Base-by-base conservation (phyloP, 2,888 invertebrate species). In the Oxyscelio sp. region DNA sequence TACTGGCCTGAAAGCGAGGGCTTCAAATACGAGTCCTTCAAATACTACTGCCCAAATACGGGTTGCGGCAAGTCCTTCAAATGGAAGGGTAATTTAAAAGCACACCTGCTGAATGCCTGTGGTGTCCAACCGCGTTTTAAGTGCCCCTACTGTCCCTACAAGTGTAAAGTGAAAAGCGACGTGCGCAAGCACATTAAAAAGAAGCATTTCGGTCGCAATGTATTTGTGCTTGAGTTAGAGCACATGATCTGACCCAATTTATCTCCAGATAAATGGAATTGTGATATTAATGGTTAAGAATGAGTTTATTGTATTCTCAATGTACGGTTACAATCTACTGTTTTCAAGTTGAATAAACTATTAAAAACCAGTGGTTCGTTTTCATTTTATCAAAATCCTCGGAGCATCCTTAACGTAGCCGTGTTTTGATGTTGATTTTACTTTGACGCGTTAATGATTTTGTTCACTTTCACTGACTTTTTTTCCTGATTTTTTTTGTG, bases 101-200 rank as follows among this genome's bases (percentile, higher is more conserved):
- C 89, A 21, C 94, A 94, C 74, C 73, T 92, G 74, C 63, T 87
- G 19, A 89, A 87, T 59, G 93, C 92, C 54, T 94, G 94, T 71
- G 91, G 91, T 3, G 85, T 89, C 17, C 86, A 27, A 27, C 91
- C 92, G 8, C 89, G 90, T 6, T 92, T 93, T 61, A 88, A 90
- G 58, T 94, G 94, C 58, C 90, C 90, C 2, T 87, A 89, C 34
- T 92, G 92, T 68, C 83, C 81, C n/a, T 91, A 91, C 83, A 82
- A 89, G 85, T 89, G 90, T 27, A 91, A 91, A 81, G 88, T 89
- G n/a, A 90, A 89, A 71, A 85, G 85, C 31, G 89, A 90, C 70
- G 85, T 90, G 22, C 82, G 85, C 65, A 88, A 87, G 34, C 87
- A 89, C 74, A 87, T 88, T 19, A 83, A 80, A 54, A 82, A 80